Percentiles rank a stretch among this genome's conserved stretches.
Conservation (phyloP, 2,113 vertebrate species). For the Romanogobio albipinnatus region DNA sequence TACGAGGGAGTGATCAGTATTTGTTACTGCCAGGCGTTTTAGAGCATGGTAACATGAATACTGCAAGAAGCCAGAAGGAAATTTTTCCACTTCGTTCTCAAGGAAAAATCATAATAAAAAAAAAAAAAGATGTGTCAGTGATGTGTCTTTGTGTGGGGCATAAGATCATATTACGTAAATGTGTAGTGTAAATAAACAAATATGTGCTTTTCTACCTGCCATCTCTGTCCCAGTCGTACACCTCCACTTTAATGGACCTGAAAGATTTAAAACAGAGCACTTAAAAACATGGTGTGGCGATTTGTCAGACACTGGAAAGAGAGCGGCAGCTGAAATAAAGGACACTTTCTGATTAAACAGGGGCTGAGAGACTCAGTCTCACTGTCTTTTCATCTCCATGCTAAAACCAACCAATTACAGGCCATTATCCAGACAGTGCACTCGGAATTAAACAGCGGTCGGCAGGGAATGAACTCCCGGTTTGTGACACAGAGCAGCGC, state of each 20-base stretch:
- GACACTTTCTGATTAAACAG: conserved; percentile 43
- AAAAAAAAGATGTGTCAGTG: background rate
- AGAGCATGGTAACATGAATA: background rate
- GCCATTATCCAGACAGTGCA: conserved; percentile 46
- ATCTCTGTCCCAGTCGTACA: conserved; percentile 95
- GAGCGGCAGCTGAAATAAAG: conserved; percentile 8
- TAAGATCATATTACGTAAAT: background rate
- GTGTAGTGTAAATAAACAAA: background rate
- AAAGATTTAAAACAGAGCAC: conserved; percentile 54
- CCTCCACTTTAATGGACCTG: conserved; percentile 92
- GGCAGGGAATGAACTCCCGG: background rate
- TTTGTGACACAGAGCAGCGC: background rate
- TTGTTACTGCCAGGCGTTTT: background rate
- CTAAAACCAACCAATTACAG: conserved; percentile 54
- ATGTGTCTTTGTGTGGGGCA: background rate
- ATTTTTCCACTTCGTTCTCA: background rate
- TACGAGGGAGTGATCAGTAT: background rate
- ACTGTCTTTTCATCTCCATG: conserved; percentile 42
- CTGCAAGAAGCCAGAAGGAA: background rate
- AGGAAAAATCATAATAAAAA: background rate
- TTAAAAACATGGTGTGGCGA: background rate
- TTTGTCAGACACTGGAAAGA: background rate
- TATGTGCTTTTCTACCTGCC: conserved; percentile 80
- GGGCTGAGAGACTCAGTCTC: conserved; percentile 10
- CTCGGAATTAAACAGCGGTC: conserved; percentile 49